Conservation (phyloP, 1,140 invertebrate genomes). For the Aphaenogaster ashmeadi region DNA sequence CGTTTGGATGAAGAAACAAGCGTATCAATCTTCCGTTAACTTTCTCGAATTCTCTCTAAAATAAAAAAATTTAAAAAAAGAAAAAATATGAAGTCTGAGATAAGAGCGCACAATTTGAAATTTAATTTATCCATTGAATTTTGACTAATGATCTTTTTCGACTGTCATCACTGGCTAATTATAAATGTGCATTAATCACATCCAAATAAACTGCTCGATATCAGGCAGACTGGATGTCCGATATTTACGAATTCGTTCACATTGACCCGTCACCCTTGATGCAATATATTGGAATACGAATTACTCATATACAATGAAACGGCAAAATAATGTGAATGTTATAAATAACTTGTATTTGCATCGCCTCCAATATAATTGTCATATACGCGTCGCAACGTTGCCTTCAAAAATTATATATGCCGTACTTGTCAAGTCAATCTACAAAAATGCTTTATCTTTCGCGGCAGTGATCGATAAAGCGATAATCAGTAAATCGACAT, state of each 20-base stretch:
- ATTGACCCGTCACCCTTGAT: conserved; percentile 26
- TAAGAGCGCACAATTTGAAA: not conserved
- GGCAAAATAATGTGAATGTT: not conserved
- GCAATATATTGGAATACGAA: not conserved
- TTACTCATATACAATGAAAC: conserved; percentile 22
- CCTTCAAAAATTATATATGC: not conserved
- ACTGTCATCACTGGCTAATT: not conserved
- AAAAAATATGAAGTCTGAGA: not conserved
- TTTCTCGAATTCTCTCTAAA: not conserved
- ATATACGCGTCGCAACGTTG: not conserved
- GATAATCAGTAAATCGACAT: not conserved
- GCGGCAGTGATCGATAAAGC: not conserved
- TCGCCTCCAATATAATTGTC: not conserved
- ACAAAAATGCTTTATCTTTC: conserved; percentile 3
- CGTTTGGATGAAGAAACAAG: not conserved
- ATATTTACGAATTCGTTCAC: not conserved
- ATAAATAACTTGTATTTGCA: conserved; percentile 17
- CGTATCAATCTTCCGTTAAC: not conserved
- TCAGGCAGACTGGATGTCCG: not conserved
- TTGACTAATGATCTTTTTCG: not conserved
- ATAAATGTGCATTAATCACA: not conserved
- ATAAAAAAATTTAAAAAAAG: not conserved
- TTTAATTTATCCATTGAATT: not conserved
- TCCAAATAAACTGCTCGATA: not conserved
- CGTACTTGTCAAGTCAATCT: not conserved